Conservation (phyloP, 1,140 invertebrate species). For the Eriocheir sinensis region DNA sequence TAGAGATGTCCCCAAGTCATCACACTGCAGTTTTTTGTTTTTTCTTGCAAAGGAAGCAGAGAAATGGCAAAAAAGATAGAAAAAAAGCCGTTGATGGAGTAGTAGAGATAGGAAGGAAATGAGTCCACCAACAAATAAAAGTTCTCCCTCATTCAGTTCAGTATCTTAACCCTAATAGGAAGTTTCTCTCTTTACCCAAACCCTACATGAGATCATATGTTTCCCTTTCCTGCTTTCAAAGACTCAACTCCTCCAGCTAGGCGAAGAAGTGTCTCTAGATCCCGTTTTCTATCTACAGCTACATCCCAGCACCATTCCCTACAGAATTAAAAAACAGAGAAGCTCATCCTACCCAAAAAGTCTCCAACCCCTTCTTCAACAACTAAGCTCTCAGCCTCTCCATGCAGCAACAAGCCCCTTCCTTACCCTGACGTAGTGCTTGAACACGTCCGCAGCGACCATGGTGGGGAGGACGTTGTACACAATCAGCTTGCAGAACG, state of each 20-base stretch:
- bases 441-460: slow-evolving; percentile 96
- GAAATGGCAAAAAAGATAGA: too few relatives aligned
- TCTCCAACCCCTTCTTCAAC: not conserved
- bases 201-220: not conserved
- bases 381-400: slow-evolving; percentile 43
- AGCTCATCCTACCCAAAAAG: too few relatives aligned
- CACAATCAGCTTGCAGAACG: slow-evolving; percentile 98
- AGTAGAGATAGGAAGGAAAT: too few relatives aligned
- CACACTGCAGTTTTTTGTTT: too few relatives aligned
- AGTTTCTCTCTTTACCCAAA: not conserved
- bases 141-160: too few relatives aligned
- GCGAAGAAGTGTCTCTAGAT: slow-evolving; percentile 12
- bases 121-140: too few relatives aligned
- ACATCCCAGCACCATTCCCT: not conserved
- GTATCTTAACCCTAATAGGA: not conserved
- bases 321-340: not conserved
- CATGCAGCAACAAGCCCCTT: not conserved
- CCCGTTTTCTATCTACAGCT: not conserved
- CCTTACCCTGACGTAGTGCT: slow-evolving; percentile 96
- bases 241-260: not conserved
- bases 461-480: slow-evolving; percentile 98
- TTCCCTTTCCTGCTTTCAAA: not conserved
- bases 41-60: too few relatives aligned
- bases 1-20: too few relatives aligned
- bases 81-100: too few relatives aligned